These are phyloP conservation scores for Anguilla megastoma DNA, from an alignment of 2,797 vertebrate species.

Conservation along the genomic window DNA sequence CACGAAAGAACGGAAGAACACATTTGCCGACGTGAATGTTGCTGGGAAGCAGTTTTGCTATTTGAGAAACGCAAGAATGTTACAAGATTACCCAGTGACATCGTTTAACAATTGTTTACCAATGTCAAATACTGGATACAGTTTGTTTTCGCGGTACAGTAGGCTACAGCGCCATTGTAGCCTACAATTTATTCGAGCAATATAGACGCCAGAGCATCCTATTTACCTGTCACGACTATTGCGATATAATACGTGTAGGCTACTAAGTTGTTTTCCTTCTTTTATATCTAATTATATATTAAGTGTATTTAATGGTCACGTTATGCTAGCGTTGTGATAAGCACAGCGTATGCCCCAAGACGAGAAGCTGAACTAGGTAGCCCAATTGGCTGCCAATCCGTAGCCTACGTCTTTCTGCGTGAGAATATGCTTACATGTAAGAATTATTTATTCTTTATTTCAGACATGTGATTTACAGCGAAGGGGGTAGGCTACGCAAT, in stretches of 20 bases:
- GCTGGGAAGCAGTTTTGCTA: background rate
- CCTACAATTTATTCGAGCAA: background rate
- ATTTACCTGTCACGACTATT: background rate
- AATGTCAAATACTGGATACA: background rate
- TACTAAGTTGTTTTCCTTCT: background rate
- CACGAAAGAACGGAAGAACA: background rate
- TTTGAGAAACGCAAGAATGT: background rate
- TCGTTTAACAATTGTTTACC: background rate
- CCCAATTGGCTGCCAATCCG: background rate
- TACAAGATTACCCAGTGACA: background rate
- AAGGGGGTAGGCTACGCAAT: background rate
- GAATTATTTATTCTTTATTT: background rate
- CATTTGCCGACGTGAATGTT: background rate
- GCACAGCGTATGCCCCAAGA: background rate
- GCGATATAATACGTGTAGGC: background rate
- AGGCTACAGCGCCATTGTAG: background rate
- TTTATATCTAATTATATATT: background rate
- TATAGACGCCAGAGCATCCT: background rate
- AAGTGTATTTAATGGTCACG: background rate
- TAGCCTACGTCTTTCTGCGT: background rate
- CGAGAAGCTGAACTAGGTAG: background rate
- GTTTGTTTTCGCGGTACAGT: background rate
- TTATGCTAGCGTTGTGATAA: background rate
- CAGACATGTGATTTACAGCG: background rate
- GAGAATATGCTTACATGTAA: background rate